phyloP scores from a whole-genome alignment of 1,140 invertebrate genomes.

The Drosophila bocqueti region DNA sequence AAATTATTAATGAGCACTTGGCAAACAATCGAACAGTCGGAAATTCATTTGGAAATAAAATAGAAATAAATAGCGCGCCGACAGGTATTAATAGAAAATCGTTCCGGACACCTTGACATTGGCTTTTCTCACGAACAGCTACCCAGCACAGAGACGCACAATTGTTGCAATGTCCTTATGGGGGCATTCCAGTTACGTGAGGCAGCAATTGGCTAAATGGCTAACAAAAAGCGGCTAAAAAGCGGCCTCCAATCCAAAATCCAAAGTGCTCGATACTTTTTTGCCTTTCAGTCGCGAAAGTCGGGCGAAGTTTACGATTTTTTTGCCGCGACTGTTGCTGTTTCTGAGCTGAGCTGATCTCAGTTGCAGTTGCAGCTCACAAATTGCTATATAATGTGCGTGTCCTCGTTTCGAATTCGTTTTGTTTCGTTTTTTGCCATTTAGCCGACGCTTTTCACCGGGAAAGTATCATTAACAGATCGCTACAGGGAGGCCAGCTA shows the following conservation, averaged over 20 bases:
- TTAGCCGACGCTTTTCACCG: constrained; percentile 66
- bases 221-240: constrained; percentile 41
- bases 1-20: constrained; percentile 76
- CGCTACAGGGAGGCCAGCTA: constrained; percentile 50
- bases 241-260: constrained; percentile 45
- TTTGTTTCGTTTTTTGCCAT: constrained; percentile 46
- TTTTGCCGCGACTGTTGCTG: constrained; percentile 3
- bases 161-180: constrained; percentile 68
- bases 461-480: constrained; percentile 69
- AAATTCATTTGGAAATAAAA: constrained; percentile 54
- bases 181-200: constrained; percentile 46
- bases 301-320: constrained; percentile 38
- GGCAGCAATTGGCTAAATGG: constrained; percentile 26
- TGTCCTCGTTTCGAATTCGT: constrained; percentile 70
- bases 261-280: constrained; percentile 71
- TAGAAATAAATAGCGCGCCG: constrained; percentile 25
- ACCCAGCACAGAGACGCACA: constrained; percentile 4
- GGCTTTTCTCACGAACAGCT: constrained; percentile 65
- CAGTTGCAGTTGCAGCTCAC: constrained; percentile 53
- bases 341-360: constrained; percentile 15
- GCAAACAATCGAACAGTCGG: constrained; percentile 34
- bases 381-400: constrained; percentile 80
- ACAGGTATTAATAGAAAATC: constrained; percentile 53
- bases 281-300: constrained; percentile 61
- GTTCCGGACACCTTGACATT: constrained; percentile 70